Evolutionary conservation across 1,140 invertebrate genomes (phyloP).

Genomic region (Lasaia peninsularis): DNA sequence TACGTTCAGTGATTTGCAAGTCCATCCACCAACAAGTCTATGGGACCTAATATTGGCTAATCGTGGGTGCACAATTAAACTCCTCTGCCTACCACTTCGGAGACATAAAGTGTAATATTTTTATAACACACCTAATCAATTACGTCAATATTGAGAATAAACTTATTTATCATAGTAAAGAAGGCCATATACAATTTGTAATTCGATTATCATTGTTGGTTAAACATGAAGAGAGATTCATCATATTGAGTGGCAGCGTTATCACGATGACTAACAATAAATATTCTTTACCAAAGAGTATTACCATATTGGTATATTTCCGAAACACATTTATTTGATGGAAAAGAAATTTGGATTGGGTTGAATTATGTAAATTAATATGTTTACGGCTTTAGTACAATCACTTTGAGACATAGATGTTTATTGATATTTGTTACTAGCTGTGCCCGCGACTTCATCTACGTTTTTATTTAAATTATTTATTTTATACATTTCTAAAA

Average conservation of each 20-base stretch:
- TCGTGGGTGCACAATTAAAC: no score
- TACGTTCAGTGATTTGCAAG: no score
- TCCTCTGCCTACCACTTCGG: no score
- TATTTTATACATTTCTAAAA: no score
- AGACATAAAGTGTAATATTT: background rate
- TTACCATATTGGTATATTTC: constrained; percentile 5
- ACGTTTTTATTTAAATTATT: no score
- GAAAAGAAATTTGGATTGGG: background rate
- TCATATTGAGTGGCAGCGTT: constrained; percentile 19
- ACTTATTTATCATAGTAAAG: background rate
- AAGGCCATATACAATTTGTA: constrained; percentile 15
- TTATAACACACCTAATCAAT: background rate
- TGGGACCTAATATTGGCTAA: no score
- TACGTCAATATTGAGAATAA: background rate
- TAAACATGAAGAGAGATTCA: constrained; percentile 16
- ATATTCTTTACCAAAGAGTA: background rate
- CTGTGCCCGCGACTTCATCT: no score
- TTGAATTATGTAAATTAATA: background rate
- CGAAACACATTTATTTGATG: background rate
- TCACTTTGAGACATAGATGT: no score
- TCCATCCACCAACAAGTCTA: no score
- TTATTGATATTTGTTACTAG: no score
- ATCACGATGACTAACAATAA: background rate
- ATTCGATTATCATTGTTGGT: constrained; percentile 18
- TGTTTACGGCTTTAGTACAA: no score